Percentiles rank a stretch among this genome's conserved stretches.
Conservation (phyloP, 2,797 vertebrate species). For the Psittacula echo region DNA sequence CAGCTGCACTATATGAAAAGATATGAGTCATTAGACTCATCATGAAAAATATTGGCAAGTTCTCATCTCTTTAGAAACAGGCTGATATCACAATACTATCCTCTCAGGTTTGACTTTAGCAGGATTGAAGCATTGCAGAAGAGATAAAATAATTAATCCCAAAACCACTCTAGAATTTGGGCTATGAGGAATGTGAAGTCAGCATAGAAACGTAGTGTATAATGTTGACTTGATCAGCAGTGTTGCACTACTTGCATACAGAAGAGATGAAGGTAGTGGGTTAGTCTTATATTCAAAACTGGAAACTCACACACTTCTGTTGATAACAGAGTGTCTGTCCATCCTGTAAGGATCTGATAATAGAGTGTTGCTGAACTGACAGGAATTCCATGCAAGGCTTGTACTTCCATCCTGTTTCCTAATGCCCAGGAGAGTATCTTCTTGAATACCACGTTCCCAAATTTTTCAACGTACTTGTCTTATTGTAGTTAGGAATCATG, state of each 20-base stretch:
- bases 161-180: neutral
- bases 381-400: neutral
- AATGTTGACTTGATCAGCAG: neutral
- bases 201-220: neutral
- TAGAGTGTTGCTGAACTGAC: neutral
- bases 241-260: neutral
- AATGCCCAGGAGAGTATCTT: neutral
- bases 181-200: neutral
- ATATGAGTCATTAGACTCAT: neutral
- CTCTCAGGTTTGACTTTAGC: neutral
- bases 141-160: neutral
- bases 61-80: neutral
- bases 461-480: neutral
- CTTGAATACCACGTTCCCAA: fast-evolving
- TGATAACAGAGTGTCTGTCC: neutral
- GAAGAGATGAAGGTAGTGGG: neutral
- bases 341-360: neutral
- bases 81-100: neutral
- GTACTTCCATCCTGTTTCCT: neutral
- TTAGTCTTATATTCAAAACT: neutral
- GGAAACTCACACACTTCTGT: neutral
- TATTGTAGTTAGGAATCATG: neutral
- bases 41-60: neutral
- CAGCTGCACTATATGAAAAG: neutral
- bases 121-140: neutral